phyloP scores from a whole-genome alignment of 1,140 invertebrate genomes.

The Drosophila biarmipes region DNA sequence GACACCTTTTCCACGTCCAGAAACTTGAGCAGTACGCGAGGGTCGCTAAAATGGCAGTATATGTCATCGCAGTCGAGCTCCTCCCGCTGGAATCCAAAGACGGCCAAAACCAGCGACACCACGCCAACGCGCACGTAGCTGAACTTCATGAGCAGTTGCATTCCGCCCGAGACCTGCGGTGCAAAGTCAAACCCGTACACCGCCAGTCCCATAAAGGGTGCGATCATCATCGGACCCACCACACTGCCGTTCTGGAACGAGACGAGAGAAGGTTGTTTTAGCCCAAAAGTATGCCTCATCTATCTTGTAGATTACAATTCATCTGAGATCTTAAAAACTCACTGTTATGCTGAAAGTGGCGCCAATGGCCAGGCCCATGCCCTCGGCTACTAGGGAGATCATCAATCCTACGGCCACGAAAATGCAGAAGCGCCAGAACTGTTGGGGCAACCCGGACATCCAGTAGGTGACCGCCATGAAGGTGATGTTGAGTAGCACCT shows the following conservation, averaged over 20 bases:
- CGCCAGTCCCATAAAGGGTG: slow-evolving; percentile 87
- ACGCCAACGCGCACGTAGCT: slow-evolving; percentile 88
- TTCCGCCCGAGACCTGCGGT: slow-evolving; percentile 86
- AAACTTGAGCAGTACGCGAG: slow-evolving; percentile 86
- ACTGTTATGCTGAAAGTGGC: slow-evolving; percentile 88
- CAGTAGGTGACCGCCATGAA: slow-evolving; percentile 87
- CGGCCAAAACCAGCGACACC: slow-evolving; percentile 86
- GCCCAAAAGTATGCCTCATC: neutral
- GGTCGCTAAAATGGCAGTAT: slow-evolving; percentile 87
- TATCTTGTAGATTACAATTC: no score
- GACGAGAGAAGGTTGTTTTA: neutral
- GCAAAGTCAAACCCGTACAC: slow-evolving; percentile 89
- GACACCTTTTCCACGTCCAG: slow-evolving; percentile 86
- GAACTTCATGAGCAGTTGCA: slow-evolving; percentile 87
- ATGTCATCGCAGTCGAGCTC: slow-evolving; percentile 86
- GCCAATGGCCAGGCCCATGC: slow-evolving; percentile 87
- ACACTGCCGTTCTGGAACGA: slow-evolving; percentile 87
- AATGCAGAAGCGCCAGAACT: slow-evolving; percentile 85
- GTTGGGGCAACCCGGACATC: slow-evolving; percentile 86
- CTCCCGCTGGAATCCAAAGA: slow-evolving; percentile 87
- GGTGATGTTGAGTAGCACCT: slow-evolving; percentile 86
- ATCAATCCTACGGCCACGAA: slow-evolving; percentile 87
- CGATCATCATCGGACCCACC: slow-evolving; percentile 87
- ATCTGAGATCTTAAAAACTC: slow-evolving; percentile 51
- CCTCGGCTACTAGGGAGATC: slow-evolving; percentile 87